Conservation (phyloP, 2,797 vertebrate species). For the Parotocinclus haroldoi region DNA sequence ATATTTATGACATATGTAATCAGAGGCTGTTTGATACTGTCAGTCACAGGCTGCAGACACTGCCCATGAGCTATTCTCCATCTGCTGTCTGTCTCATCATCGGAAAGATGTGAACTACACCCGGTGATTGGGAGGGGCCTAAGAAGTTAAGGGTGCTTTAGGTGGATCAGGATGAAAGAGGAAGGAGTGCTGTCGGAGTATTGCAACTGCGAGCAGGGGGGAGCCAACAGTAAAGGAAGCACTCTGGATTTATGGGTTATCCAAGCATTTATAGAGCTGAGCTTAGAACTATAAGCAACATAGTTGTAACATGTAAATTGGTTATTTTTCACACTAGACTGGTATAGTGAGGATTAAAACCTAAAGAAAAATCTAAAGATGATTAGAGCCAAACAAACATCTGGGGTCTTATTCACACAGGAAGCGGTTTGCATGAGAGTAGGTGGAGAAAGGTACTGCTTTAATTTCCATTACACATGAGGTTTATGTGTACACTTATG, state of each 20-base stretch:
- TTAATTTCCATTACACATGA: not conserved
- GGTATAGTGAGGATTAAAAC: conserved; percentile 39
- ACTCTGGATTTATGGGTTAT: conserved; percentile 35
- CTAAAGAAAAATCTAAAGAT: conserved; percentile 30
- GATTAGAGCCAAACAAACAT: conserved; percentile 34
- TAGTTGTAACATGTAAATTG: conserved; percentile 18
- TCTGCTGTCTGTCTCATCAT: conserved; percentile 13
- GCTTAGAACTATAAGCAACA: conserved; percentile 11
- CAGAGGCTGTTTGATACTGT: conserved; percentile 12
- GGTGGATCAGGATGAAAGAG: conserved; percentile 35
- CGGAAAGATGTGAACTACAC: not conserved
- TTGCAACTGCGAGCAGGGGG: conserved; percentile 19
- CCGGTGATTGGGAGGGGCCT: conserved; percentile 17
- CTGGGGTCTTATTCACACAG: conserved; percentile 35
- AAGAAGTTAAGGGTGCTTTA: conserved; percentile 21
- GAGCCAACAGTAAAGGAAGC: conserved; percentile 25
- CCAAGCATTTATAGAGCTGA: conserved; percentile 40
- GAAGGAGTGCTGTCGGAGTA: conserved; percentile 8
- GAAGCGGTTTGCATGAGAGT: conserved; percentile 16
- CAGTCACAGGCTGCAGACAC: conserved; percentile 9
- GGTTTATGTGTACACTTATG: conserved; percentile 9
- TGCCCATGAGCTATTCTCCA: not conserved
- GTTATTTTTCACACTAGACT: conserved; percentile 34
- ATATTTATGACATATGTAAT: conserved; percentile 22
- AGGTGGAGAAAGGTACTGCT: not conserved